Base-by-base conservation (phyloP, 2,888 invertebrate species). In the Mythimna lalbum region DNA sequence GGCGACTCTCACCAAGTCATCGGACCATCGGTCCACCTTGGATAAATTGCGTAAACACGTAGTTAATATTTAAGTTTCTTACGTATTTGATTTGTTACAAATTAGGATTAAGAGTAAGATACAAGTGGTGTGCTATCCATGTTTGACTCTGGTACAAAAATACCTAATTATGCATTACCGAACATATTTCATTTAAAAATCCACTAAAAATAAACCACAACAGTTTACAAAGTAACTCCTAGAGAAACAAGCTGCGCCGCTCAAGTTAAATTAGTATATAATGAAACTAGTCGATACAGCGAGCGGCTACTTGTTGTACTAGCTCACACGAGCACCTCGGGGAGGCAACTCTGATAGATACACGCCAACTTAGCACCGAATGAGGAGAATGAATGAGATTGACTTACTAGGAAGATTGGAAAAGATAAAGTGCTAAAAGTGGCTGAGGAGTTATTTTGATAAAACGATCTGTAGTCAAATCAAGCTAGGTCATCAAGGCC, bases 241-340 rank as follows among this genome's bases (percentile, higher is more conserved):
- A 12, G 12, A 39, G 21, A 61, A 62, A 49, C 63, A 60, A 77
- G 52, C 31, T 27, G 65, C 47, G 14, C 21, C 4, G 62, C 49
- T 53, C 17, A 78, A 78, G 73, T 73, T 73, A 57, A 55, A 73
- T 68, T 52, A 64, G 50, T 73, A 49, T 33, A 43, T 64, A 68
- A 68, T 68, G 57, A 56, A 63, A 53, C 12, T 10, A 1, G 31
- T 65, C 73, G 62, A 73, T 77, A 33, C 63, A 2, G 33, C 17
- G 52, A 39, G 10, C 63, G 31, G 17, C 23, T 52, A 33, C 56
- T 47, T 21, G 57, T 57, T 70, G 21, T 70, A 19, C 36, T 63
- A 27, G 14, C 21, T 23, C 43, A 55, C 72, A 36, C n/a, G 27
- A 61, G 43, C 19, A n/a, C 19, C 23, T 52, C 19, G 19, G 19